These are phyloP conservation scores for Gallinago jamesoni DNA, from an alignment of 2,113 vertebrate species.

Conservation along the genomic window DNA sequence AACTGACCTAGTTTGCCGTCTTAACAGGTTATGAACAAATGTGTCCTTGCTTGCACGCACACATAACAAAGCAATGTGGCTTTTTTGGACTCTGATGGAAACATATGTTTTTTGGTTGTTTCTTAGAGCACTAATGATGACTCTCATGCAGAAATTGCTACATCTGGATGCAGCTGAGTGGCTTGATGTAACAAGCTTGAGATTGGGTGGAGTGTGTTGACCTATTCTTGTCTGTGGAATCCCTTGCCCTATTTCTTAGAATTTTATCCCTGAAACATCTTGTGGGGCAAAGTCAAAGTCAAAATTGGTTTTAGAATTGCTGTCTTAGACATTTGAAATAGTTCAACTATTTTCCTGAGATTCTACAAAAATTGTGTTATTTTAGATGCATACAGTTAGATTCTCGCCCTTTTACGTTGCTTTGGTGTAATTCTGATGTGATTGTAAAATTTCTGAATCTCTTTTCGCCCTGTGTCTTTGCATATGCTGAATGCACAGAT, in stretches of 20 bases:
- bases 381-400: not conserved
- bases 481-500: not conserved
- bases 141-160: constrained; percentile 21
- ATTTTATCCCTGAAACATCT: not conserved
- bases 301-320: not conserved
- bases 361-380: not conserved
- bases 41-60: not conserved
- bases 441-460: not conserved
- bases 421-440: not conserved
- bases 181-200: constrained; percentile 1
- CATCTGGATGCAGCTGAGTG: not conserved
- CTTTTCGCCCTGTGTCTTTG: not conserved
- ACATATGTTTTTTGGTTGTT: not conserved
- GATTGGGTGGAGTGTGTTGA: constrained; percentile 31
- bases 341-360: not conserved
- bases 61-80: not conserved
- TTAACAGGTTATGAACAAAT: not conserved
- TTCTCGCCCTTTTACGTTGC: not conserved
- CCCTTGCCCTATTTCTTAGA: not conserved
- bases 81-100: not conserved
- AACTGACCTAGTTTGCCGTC: not conserved
- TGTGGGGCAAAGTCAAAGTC: not conserved
- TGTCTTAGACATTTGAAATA: not conserved
- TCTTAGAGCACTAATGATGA: not conserved
- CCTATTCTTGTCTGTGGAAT: not conserved